These are phyloP conservation scores for Chloebia gouldiae DNA, from an alignment of 2,113 vertebrate species.

Conservation along the genomic window DNA sequence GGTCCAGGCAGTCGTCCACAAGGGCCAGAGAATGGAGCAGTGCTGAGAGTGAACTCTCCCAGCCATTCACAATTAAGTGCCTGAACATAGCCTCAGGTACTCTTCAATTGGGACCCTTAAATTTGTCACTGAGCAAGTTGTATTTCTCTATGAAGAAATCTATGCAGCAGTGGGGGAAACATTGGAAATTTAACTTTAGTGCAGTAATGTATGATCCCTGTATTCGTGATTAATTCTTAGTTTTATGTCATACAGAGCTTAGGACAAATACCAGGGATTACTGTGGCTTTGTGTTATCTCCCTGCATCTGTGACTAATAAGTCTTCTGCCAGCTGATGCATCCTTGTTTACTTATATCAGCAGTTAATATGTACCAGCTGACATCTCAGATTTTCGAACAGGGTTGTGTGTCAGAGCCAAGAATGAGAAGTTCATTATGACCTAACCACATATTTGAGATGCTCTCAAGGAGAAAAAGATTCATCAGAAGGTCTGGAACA, in stretches of 20 bases:
- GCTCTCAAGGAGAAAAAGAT: not conserved
- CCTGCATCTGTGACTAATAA: not conserved
- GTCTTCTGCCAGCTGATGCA: not conserved
- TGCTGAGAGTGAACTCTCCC: not conserved
- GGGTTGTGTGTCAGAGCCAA: not conserved
- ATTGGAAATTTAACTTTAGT: not conserved
- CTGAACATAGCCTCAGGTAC: rapidly evolving
- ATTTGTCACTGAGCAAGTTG: not conserved
- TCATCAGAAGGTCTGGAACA: not conserved
- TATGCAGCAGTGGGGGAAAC: not conserved
- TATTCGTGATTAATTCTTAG: not conserved
- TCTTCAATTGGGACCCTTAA: not conserved
- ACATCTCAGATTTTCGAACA: not conserved
- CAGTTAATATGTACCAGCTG: not conserved
- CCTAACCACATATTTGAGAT: not conserved
- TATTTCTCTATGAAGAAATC: not conserved
- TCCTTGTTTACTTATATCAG: not conserved
- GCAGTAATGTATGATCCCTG: too few relatives aligned
- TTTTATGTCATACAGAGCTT: not conserved
- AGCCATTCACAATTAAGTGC: too few relatives aligned
- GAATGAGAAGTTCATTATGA: not conserved
- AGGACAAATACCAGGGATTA: not conserved
- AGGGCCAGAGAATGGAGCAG: too few relatives aligned
- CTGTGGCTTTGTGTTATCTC: not conserved
- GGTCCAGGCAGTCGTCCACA: rapidly evolving